These are phyloP conservation scores for Leptonema lineaticorne DNA, from an alignment of 1,140 invertebrate genomes.

Conservation along the genomic window DNA sequence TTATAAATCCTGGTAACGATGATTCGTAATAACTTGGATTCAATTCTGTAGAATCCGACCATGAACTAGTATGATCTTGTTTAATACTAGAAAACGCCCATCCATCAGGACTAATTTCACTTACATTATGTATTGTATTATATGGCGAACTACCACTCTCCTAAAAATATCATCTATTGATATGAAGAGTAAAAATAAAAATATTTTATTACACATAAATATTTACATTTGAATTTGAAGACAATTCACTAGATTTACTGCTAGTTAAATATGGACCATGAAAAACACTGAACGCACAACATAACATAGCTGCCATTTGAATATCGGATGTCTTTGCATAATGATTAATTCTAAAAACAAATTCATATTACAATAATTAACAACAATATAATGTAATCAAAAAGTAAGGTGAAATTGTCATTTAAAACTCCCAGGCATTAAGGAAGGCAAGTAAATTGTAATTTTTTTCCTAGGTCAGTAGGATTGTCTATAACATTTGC, in stretches of 20 bases:
- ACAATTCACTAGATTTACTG: conserved; percentile 39
- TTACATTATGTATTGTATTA: conserved; percentile 85
- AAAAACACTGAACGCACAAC: conserved; percentile 75
- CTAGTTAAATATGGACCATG: conserved; percentile 32
- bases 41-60: conserved; percentile 81
- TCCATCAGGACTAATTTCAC: conserved; percentile 71
- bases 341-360: conserved; percentile 67
- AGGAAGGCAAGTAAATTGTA: too few relatives aligned
- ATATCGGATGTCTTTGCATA: conserved; percentile 80
- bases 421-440: too few relatives aligned
- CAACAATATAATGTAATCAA: too few relatives aligned
- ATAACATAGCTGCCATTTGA: conserved; percentile 91
- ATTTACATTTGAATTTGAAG: conserved; percentile 39
- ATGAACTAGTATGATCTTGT: conserved; percentile 81
- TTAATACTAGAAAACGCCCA: conserved; percentile 70
- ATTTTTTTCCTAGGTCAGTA: too few relatives aligned
- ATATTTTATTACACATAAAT: not conserved
- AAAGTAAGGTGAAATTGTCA: too few relatives aligned
- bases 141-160: conserved; percentile 82
- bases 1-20: conserved; percentile 43
- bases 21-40: conserved; percentile 57
- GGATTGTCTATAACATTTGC: too few relatives aligned
- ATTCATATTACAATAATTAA: not conserved
- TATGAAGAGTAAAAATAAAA: not conserved
- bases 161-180: conserved; percentile 41